phyloP scores from a whole-genome alignment of 1,140 invertebrate species.

The Protaetia brevitarsis region DNA sequence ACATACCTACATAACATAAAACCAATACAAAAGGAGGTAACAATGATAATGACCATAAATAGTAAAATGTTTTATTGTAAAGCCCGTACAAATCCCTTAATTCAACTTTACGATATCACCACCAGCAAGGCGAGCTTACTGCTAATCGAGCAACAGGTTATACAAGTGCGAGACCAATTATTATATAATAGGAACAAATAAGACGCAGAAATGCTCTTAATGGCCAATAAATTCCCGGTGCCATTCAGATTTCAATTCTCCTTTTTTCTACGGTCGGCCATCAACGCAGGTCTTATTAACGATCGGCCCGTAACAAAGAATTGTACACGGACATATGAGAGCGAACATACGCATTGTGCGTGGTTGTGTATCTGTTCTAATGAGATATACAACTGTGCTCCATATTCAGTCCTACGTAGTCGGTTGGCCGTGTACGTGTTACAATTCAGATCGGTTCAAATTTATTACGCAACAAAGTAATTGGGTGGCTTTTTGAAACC shows the following conservation, averaged over 20 bases:
- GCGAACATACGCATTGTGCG: not conserved
- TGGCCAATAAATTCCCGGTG: conserved; percentile 3
- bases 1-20: too few species aligned
- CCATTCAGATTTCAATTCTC: not conserved
- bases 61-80: too few species aligned
- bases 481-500: not conserved
- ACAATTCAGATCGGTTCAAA: not conserved
- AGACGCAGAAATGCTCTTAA: not conserved
- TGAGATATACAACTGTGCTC: not conserved
- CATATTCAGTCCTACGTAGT: not conserved
- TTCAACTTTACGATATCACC: too few species aligned
- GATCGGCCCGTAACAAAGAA: conserved; percentile 3
- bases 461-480: conserved; percentile 10
- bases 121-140: not conserved
- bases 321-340: not conserved
- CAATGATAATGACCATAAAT: too few species aligned
- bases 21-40: too few species aligned
- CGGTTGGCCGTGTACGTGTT: not conserved
- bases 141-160: not conserved
- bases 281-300: conserved; percentile 2
- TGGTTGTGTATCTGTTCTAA: not conserved
- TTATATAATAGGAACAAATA: conserved; percentile 17
- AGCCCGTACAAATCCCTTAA: too few species aligned
- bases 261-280: not conserved
- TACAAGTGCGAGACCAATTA: conserved; percentile 3